A percentile compares a stretch with the other conserved stretches of the same genome.
Conservation (phyloP, 1,140 invertebrate species). For the Drosophila malerkotliana region DNA sequence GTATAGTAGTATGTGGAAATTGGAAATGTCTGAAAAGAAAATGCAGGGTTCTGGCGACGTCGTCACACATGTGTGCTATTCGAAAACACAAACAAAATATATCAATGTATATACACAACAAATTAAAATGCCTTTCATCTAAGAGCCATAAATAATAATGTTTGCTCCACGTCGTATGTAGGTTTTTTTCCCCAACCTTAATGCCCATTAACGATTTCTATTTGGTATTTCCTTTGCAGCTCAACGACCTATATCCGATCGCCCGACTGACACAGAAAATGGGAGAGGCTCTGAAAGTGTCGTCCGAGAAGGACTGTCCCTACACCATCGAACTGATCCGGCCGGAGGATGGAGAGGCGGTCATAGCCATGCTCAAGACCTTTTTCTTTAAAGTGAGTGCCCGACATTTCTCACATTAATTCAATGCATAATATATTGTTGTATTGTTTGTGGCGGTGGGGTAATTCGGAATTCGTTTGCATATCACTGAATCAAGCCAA, state of each 20-base stretch:
- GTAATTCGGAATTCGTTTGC: conserved; percentile 16
- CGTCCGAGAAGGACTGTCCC: conserved; percentile 52
- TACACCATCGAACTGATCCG: conserved; percentile 70
- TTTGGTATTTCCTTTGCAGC: conserved; percentile 60
- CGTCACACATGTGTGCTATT: conserved; percentile 58
- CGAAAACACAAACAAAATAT: conserved; percentile 13
- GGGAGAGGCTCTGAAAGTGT: conserved; percentile 69
- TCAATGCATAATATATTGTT: background rate
- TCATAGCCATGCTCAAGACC: conserved; percentile 70
- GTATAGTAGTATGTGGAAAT: conserved; percentile 18
- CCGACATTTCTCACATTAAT: conserved; percentile 3
- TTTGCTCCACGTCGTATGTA: conserved; percentile 26
- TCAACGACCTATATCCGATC: conserved; percentile 81
- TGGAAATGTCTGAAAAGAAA: conserved; percentile 32
- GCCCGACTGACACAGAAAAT: conserved; percentile 77
- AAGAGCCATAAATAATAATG: conserved; percentile 74
- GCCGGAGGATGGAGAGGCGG: conserved; percentile 58
- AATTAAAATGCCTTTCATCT: conserved; percentile 73
- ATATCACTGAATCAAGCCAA: conserved; percentile 29
- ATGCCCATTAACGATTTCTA: conserved; percentile 52
- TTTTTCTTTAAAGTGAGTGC: conserved; percentile 84
- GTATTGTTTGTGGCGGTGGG: conserved; percentile 13
- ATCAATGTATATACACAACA: conserved; percentile 31
- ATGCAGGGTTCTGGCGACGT: conserved; percentile 43
- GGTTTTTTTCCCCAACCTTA: conserved; percentile 22